Evolutionary conservation across 2,797 vertebrate genomes (phyloP), one percentile per base, ranked within the genome.

Genomic region (Brachymystax lenok): DNA sequence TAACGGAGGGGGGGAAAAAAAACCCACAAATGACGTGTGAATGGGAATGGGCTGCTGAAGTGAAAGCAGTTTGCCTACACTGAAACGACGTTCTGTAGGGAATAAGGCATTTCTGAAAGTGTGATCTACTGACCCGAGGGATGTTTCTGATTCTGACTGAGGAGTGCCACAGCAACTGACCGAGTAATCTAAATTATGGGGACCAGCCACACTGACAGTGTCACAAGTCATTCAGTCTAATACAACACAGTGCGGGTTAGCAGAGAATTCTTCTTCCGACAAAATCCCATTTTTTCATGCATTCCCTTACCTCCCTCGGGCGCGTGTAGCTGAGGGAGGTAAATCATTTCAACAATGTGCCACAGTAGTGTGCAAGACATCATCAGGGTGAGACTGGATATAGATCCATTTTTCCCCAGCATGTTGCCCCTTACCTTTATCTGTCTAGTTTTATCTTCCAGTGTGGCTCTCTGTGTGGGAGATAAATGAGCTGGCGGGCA

Each of bases 401-500:
- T 84, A 61, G 14, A 87, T 87, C 73, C 16, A 8, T 54, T 67
- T 69, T 50, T 67, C 19, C 19, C 75, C 67, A 14, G 67, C 82
- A 54, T 13, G 17, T 72, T 79, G 74, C 82, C 50, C 10, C 33
- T 63, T 74, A 85, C 81, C 67, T 16, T 24, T 79, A 71, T 35
- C 61, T 10, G 61, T 54, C 59, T 35, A 19, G 78, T 75, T 77
- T 54, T 74, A 73, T 81, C 83, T 83, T 86, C 56, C 73, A 77
- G 74, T 52, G 74, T 73, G 75, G 0, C 1, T 19, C 2, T 64
- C 72, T 77, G 77, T 46, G 77, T 73, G 82, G 73, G 83, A 74
- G 79, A 88, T 86, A 88, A 88, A 91, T 83, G 85, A 27, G 69
- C 35, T 67, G 81, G 73, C 35, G 1, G 7, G 35, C 35, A 0